A percentile compares a stretch with the other conserved stretches of the same genome.
These are phyloP conservation scores for Coregonus suidteri DNA, from an alignment of 2,797 vertebrate species.

Conservation along the genomic window DNA sequence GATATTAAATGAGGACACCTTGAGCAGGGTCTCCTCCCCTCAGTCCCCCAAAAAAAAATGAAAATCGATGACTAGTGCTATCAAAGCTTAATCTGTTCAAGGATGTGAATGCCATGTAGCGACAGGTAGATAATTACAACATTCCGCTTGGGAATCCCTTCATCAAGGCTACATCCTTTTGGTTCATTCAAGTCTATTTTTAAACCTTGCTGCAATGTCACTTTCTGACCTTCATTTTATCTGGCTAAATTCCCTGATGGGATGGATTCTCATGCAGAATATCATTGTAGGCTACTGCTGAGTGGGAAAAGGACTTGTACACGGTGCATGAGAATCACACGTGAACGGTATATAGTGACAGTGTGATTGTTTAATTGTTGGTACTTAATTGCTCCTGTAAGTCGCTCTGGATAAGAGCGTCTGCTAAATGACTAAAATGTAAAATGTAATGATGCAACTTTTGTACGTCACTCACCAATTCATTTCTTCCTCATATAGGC, in stretches of 20 bases:
- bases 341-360: neutral
- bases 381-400: too few species aligned
- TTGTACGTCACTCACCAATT: neutral
- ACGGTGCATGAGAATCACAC: neutral
- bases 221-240: conserved; percentile 29
- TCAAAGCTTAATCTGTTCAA: conserved; percentile 37
- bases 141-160: neutral
- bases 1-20: conserved; percentile 47
- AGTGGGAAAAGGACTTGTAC: neutral
- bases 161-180: conserved; percentile 2
- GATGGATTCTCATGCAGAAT: neutral
- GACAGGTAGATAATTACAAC: conserved; percentile 22
- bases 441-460: neutral
- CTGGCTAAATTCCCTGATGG: neutral
- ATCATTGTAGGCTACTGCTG: neutral
- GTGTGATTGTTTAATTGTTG: neutral
- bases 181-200: conserved; percentile 42
- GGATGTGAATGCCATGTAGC: conserved; percentile 7
- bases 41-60: conserved; percentile 21
- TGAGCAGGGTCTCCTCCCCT: conserved; percentile 30
- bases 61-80: conserved; percentile 41
- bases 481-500: neutral
- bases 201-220: conserved; percentile 74
- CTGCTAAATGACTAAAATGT: too few species aligned
- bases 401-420: too few species aligned